Base-by-base conservation (phyloP, 2,797 vertebrate species). In the Sciurus vulgaris region DNA sequence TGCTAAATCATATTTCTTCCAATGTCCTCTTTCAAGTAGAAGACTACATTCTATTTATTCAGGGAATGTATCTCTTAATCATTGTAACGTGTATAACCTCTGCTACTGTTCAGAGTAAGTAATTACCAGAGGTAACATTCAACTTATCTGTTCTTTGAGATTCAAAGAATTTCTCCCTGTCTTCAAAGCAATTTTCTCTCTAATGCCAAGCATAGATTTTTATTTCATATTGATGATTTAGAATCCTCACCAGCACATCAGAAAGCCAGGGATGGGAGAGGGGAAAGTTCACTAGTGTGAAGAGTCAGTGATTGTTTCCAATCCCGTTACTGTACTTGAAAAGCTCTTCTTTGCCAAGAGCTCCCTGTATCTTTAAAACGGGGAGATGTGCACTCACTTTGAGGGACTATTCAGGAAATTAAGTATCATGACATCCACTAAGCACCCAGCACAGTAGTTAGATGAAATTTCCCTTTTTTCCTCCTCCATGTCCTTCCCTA, bases 121-220 rank as follows among this genome's bases (percentile, higher is more conserved):
- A 83, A 63, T 95, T 94, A 93, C 89, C 70, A 93, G 38, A 77
- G 51, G 76, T 56, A 87, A 85, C 24, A 56, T 81, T 7, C 24
- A 56, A 17, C 77, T 56, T 86, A 15, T 89, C 72, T 89, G 70
- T 81, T 72, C 72, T 92, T 70, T 17, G n/a, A 20, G 33, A 81
- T 89, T 81, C 41, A 59, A 84, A 89, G 35, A 65, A 78, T 51
- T 81, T 76, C 83, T 73, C 30, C 70, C 72, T 56, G 35, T 47
- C 61, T 94, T 93, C 51, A 81, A 93, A 93, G 83, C 59, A 65
- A 30, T 86, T 94, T 89, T 85, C 90, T 94, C 47, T 54, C n/a
- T 73, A 78, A 61, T 15, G n/a, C 11, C 26, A n/a, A 86, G 20
- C 83, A 63, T n/a, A 47, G 59, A 30, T 8, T 92, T 84, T 81